Conservation (phyloP, 2,888 invertebrate species). For the Cosmia pyralina region DNA sequence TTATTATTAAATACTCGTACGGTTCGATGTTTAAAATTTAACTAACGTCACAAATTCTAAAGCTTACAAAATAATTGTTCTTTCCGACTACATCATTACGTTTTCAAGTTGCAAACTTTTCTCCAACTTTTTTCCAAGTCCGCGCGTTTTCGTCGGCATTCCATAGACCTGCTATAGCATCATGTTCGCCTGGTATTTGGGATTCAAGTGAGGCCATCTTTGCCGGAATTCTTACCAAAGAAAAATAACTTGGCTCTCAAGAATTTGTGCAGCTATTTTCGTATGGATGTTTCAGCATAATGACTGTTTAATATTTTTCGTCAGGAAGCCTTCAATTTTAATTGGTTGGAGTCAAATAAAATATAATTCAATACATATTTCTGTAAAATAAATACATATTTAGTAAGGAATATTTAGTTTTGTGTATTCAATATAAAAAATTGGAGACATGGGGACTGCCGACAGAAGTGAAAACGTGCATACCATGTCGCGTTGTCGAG, state of each 20-base stretch:
- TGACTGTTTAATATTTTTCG: not conserved
- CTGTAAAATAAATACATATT: not conserved
- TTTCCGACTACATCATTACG: not conserved
- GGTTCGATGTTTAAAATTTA: no score
- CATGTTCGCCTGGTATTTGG: constrained; percentile 80
- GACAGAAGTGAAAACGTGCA: no score
- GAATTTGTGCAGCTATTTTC: constrained; percentile 39
- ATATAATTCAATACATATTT: not conserved
- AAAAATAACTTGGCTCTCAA: constrained; percentile 43
- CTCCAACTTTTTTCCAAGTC: constrained; percentile 36
- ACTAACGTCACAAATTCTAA: not conserved
- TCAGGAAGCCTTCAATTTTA: not conserved
- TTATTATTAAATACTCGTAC: no score
- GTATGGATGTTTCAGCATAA: not conserved
- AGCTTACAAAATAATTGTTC: not conserved
- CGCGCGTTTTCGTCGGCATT: constrained; percentile 72
- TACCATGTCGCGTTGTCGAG: no score
- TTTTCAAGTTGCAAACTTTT: constrained; percentile 19
- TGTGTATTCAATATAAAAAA: not conserved
- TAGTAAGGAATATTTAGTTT: not conserved
- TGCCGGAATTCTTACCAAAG: constrained; percentile 68
- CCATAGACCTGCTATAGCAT: constrained; percentile 65
- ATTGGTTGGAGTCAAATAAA: not conserved
- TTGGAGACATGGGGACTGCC: no score
- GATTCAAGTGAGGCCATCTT: constrained; percentile 90